phyloP scores from a whole-genome alignment of 2,113 vertebrate species.

The Collichthys lucidus region DNA sequence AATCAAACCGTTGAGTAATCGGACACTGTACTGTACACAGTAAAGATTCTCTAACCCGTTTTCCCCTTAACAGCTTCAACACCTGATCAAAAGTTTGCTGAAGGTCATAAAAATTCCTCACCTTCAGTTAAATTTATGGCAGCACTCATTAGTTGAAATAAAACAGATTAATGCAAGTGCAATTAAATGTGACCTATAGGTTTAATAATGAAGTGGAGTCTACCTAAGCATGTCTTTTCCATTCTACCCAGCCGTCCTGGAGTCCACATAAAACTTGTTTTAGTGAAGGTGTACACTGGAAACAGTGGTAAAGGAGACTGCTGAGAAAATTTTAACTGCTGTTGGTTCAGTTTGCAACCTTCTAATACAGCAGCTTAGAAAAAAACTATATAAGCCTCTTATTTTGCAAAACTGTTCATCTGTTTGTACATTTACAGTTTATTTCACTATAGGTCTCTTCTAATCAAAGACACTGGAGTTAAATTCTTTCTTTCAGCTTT shows the following conservation, averaged over 20 bases:
- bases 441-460: not conserved
- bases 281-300: slow-evolving; percentile 50
- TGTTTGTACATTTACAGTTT: not conserved
- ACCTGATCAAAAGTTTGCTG: slow-evolving; percentile 87
- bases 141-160: slow-evolving; percentile 87
- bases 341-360: slow-evolving; percentile 28
- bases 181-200: slow-evolving; percentile 85
- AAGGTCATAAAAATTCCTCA: slow-evolving; percentile 87
- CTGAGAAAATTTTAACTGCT: slow-evolving; percentile 46
- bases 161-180: slow-evolving; percentile 85
- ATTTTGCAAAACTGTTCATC: not conserved
- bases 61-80: slow-evolving; percentile 73
- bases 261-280: slow-evolving; percentile 69
- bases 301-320: slow-evolving; percentile 45
- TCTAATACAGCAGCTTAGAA: slow-evolving; percentile 7
- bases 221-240: slow-evolving; percentile 76
- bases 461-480: slow-evolving; percentile 11
- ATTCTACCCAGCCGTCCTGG: slow-evolving; percentile 60
- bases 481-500: slow-evolving; percentile 27
- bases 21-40: slow-evolving; percentile 86
- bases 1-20: slow-evolving; percentile 82
- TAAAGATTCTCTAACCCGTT: slow-evolving; percentile 80
- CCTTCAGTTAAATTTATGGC: slow-evolving; percentile 86
- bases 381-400: not conserved
- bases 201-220: slow-evolving; percentile 77